Percentiles rank a stretch among this genome's conserved stretches.
phyloP scores from a whole-genome alignment of 2,113 vertebrate species.

The Pachycephala philippinensis region DNA sequence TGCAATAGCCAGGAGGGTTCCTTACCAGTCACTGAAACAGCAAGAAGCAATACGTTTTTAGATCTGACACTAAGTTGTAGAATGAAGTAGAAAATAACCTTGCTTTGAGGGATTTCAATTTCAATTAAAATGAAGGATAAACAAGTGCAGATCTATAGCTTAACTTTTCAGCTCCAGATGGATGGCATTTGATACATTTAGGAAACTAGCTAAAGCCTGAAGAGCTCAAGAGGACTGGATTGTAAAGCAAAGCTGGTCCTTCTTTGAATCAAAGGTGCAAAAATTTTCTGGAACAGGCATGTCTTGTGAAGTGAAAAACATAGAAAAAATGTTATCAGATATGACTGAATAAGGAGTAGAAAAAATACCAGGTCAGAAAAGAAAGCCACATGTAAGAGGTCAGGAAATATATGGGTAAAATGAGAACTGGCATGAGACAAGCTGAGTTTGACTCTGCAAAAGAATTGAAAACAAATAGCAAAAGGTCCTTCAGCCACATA shows the following conservation, averaged over 20 bases:
- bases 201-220: neutral
- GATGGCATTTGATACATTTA: neutral
- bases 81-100: neutral
- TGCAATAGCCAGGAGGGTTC: neutral
- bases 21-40: neutral
- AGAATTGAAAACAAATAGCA: neutral
- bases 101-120: neutral
- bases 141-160: neutral
- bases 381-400: neutral
- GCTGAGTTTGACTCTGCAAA: neutral
- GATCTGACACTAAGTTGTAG: neutral
- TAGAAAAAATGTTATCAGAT: neutral
- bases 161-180: neutral
- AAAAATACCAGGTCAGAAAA: neutral
- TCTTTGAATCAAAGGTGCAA: neutral
- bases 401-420: neutral
- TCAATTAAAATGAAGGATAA: conserved; percentile 2
- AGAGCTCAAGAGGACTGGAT: neutral
- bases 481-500: neutral
- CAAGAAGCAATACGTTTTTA: neutral
- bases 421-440: neutral
- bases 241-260: neutral
- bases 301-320: neutral
- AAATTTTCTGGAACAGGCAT: neutral
- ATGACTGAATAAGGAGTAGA: neutral